Conservation (phyloP, 2,888 invertebrate species). For the Xestia xanthographa region DNA sequence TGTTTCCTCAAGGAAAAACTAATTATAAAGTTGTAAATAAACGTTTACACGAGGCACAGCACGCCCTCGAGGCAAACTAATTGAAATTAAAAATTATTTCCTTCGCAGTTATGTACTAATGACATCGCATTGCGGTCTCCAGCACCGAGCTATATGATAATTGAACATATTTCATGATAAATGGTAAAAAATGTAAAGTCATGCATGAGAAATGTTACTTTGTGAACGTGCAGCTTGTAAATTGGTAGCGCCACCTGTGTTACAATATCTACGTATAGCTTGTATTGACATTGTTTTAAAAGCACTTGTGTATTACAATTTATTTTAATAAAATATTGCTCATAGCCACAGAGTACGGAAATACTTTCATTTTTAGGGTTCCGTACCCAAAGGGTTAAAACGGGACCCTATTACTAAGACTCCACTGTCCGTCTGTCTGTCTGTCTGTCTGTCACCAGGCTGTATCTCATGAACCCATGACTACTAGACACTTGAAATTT, state of each 20-base stretch:
- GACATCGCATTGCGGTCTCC: constrained; percentile 24
- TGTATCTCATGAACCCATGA: too few species aligned
- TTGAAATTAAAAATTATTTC: constrained; percentile 52
- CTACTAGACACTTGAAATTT: too few species aligned
- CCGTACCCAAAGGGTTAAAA: too few species aligned
- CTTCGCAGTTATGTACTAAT: constrained; percentile 21
- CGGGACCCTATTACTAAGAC: too few species aligned
- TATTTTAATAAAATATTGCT: not conserved
- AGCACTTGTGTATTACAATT: not conserved
- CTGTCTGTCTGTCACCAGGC: too few species aligned
- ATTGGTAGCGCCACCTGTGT: not conserved
- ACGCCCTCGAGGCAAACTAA: constrained; percentile 37
- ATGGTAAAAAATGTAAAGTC: constrained; percentile 5
- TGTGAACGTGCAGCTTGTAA: constrained; percentile 11
- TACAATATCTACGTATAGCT: not conserved
- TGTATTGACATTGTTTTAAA: not conserved
- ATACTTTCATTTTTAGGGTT: not conserved
- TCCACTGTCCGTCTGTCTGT: too few species aligned
- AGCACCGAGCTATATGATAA: constrained; percentile 4
- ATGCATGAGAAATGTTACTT: constrained; percentile 18
- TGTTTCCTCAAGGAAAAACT: constrained; percentile 39
- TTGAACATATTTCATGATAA: constrained; percentile 46
- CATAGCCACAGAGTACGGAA: not conserved
- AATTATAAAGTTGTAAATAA: constrained; percentile 46
- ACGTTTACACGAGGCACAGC: constrained; percentile 33